phyloP scores from a whole-genome alignment of 2,888 invertebrate genomes.

The Galerucella nymphaeae region DNA sequence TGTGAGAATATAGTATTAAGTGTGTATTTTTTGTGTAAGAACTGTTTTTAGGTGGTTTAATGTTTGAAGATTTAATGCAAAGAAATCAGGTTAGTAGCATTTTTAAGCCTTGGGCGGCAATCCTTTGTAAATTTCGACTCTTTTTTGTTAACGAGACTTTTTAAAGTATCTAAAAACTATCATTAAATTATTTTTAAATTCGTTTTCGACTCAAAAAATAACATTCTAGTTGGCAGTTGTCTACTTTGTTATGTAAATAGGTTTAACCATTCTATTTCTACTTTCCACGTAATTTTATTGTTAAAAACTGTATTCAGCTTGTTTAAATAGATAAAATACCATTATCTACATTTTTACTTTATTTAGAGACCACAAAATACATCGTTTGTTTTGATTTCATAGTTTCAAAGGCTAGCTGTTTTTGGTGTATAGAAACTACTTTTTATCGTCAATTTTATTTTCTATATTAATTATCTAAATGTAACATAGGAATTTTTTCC shows the following conservation, averaged over 20 bases:
- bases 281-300: slow-evolving; percentile 12
- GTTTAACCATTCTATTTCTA: slow-evolving; percentile 20
- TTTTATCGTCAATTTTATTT: background rate
- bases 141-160: slow-evolving; percentile 22
- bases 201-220: background rate
- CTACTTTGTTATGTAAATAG: slow-evolving; percentile 37
- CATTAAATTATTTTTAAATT: slow-evolving; percentile 9
- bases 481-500: background rate
- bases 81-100: slow-evolving; percentile 46
- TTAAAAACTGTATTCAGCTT: slow-evolving; percentile 8
- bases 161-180: background rate
- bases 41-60: slow-evolving; percentile 24
- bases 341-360: background rate
- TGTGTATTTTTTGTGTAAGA: slow-evolving; percentile 42
- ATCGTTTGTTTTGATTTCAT: slow-evolving; percentile 3
- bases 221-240: slow-evolving; percentile 24
- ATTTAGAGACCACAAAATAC: background rate
- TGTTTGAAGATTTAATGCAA: slow-evolving; percentile 17
- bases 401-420: background rate
- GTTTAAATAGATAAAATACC: slow-evolving; percentile 10
- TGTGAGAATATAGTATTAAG: slow-evolving; percentile 14
- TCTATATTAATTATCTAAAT: slow-evolving; percentile 5
- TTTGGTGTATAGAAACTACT: background rate
- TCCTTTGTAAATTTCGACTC: slow-evolving; percentile 20
- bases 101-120: slow-evolving; percentile 28